A percentile compares a stretch with the other conserved stretches of the same genome.
phyloP scores from a whole-genome alignment of 2,113 vertebrate genomes.

The Mus pahari region DNA sequence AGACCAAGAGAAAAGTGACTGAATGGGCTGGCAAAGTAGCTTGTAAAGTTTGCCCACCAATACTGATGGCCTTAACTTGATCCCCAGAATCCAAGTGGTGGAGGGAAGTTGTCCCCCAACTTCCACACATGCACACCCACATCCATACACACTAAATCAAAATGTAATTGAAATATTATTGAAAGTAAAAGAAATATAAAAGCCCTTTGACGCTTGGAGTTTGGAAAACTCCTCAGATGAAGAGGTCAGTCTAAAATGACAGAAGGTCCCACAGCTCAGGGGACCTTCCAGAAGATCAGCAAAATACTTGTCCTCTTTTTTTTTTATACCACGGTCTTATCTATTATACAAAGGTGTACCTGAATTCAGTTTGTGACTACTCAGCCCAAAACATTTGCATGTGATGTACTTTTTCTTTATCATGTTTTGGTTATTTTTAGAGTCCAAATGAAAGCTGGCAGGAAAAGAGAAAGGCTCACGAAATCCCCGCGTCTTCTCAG shows the following conservation, averaged over 20 bases:
- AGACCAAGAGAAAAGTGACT: slow-evolving; percentile 33
- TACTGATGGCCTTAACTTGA: neutral
- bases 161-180: neutral
- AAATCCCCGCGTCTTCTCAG: slow-evolving; percentile 79
- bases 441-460: slow-evolving; percentile 52
- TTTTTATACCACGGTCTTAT: neutral
- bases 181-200: neutral
- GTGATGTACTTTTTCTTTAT: slow-evolving; percentile 22
- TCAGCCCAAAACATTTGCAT: neutral
- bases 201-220: slow-evolving; percentile 17
- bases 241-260: neutral
- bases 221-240: neutral
- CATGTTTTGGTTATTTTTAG: slow-evolving; percentile 74
- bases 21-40: neutral
- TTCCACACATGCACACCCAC: too few relatives aligned
- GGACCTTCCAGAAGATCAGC: neutral
- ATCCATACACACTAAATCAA: neutral
- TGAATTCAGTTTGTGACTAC: neutral
- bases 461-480: slow-evolving; percentile 67
- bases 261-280: neutral
- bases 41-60: too few relatives aligned
- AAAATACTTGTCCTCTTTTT: slow-evolving; percentile 22
- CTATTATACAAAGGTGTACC: neutral
- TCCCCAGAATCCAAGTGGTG: neutral
- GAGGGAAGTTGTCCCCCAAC: neutral